Conservation (phyloP, 2,113 vertebrate genomes). For the Passer montanus region DNA sequence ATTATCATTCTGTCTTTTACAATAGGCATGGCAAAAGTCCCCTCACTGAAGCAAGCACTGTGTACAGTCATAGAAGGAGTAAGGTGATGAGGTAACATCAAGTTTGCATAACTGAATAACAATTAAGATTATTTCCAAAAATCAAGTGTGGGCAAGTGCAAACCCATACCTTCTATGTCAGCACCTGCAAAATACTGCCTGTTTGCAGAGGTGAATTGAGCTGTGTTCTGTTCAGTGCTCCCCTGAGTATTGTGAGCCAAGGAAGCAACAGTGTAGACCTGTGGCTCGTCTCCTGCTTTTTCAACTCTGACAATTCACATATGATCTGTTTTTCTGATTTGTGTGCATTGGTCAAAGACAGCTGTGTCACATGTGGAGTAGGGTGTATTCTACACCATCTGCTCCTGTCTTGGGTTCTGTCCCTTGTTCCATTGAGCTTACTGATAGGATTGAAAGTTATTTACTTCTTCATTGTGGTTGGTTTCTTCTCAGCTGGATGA, state of each 20-base stretch:
- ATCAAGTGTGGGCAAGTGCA: not conserved
- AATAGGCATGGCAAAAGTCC: not conserved
- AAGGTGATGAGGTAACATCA: not conserved
- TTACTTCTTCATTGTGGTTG: not conserved
- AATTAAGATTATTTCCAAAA: not conserved
- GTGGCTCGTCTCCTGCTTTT: not conserved
- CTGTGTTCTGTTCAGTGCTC: not conserved
- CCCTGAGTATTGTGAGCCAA: not conserved
- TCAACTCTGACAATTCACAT: not conserved
- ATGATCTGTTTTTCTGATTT: not conserved
- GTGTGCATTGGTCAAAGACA: not conserved
- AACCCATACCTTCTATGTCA: not conserved
- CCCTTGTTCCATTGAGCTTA: not conserved
- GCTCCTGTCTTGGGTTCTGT: not conserved
- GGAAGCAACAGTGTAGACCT: not conserved
- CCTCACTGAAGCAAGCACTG: not conserved
- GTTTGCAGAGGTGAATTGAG: accelerated
- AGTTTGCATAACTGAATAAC: not conserved
- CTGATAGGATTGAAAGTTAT: not conserved
- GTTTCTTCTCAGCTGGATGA: not conserved
- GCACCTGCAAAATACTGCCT: not conserved
- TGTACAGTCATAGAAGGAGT: not conserved
- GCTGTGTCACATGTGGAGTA: not conserved
- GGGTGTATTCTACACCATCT: not conserved
- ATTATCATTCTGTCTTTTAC: not conserved